Evolutionary conservation across 2,888 invertebrate species (phyloP), one percentile per base, ranked within the genome.

Genomic region (Ectobius pallidus): DNA sequence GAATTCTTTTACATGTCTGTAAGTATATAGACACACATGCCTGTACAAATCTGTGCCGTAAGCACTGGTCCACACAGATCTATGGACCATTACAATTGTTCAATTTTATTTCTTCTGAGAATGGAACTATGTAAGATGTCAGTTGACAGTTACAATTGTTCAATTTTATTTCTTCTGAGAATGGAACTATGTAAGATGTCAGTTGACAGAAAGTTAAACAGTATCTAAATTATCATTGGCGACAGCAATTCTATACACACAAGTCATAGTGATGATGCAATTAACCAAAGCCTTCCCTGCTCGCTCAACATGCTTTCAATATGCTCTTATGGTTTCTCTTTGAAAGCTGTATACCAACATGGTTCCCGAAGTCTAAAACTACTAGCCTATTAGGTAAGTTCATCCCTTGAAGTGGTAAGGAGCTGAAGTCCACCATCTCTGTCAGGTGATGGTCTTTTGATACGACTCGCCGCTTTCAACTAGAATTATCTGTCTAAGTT

Each of bases 401-500:
- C 58, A 25, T 30, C 58, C 58, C 58, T 58, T 58, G 58, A 58
- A 58, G 58, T 58, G 58, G 58, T 58, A 30, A 58, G 58, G 58
- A 58, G 58, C 58, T 58, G 58, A 52, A 52, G 52, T 52, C 52
- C 52, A 52, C 58, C 32, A n/a, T 25, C 58, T 32, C 32, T 58
- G 58, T 58, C 58, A 58, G 58, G 58, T 58, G 58, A 30, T 58
- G 58, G 58, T 30, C 30, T 58, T 58, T 58, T 58, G 58, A 58
- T 58, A 58, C 16, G 30, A 30, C n/a, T 30, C 58, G 20, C 25
- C 52, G 52, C 25, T 52, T 14, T 20, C n/a, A 30, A 3, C 58
- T 7, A 58, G 58, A 58, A 58, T 58, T 58, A 58, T 58, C 27
- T 14, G 9, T 30, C n/a, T 58, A 27, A 25, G 1, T 58, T 22